These are phyloP conservation scores for Blastobasis adustella DNA, from an alignment of 2,888 invertebrate species.

Conservation along the genomic window DNA sequence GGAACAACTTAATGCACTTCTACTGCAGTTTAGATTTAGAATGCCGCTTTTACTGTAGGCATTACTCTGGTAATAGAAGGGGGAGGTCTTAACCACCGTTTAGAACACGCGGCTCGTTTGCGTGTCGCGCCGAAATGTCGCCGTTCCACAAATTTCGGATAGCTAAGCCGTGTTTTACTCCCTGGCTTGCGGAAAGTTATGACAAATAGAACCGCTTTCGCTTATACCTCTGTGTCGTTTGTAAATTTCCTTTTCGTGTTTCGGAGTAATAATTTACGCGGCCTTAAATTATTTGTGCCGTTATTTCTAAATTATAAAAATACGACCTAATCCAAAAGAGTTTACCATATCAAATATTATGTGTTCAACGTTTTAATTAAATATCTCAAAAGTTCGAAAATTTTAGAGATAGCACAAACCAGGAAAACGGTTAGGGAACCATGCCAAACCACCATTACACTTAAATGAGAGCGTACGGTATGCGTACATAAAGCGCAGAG, in stretches of 20 bases:
- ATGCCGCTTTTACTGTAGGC: conserved; percentile 5
- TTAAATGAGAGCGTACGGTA: background rate
- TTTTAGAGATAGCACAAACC: background rate
- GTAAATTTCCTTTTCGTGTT: too few species aligned
- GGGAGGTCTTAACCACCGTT: too few species aligned
- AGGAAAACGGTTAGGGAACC: background rate
- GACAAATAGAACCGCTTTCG: too few species aligned
- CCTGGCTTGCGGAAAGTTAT: background rate
- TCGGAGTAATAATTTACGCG: too few species aligned
- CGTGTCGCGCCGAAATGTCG: conserved; percentile 5
- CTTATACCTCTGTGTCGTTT: too few species aligned
- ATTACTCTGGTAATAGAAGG: conserved; percentile 5
- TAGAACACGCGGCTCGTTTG: background rate
- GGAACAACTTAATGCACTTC: conserved; percentile 23
- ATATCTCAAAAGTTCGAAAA: background rate
- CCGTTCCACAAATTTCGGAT: background rate
- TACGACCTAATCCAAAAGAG: background rate
- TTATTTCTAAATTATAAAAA: background rate
- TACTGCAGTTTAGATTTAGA: conserved; percentile 8
- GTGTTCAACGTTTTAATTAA: background rate
- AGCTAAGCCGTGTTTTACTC: conserved; percentile 1
- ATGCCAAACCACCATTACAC: background rate
- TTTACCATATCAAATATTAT: background rate
- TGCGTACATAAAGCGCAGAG: too few species aligned
- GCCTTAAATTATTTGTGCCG: too few species aligned